Evolutionary conservation across 1,140 invertebrate species (phyloP), one percentile per base, ranked within the genome.

Genomic region (Triops cancriformis): DNA sequence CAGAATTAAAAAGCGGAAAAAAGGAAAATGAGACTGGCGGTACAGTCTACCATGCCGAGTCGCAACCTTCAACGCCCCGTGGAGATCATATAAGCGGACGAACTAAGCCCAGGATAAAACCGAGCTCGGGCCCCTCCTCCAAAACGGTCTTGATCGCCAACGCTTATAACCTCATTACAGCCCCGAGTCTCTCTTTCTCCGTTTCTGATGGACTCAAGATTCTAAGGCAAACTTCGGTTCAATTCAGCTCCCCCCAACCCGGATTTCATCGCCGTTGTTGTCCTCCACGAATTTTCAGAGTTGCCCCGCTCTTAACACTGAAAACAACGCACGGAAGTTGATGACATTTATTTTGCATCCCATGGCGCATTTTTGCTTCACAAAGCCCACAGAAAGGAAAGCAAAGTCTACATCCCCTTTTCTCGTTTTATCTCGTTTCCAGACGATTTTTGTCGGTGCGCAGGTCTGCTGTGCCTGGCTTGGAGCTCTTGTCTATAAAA

Each of bases 51-150:
- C 51, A n/a, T 64, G 51, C 43, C 18, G 14, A 64, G 51, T 64
- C 51, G 23, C 14, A 23, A 2, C 51, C 18, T 64, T 64, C 23
- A 14, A 64, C 51, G 51, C 18, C 51, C 51, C 18, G 51, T 64
- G 51, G 51, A 64, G 51, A 64, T 64, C 51, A 64, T 23, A 64
- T 64, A 64, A 9, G 51, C 51, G 14, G n/a, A 14, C 51, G 2
- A 23, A 23, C 51, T 64, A 64, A 64, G 51, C 51, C 51, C 51
- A 23, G 51, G 51, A 64, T 64, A 64, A n/a, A 64, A 64, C 51
- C 31, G 10, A 64, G 51, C 51, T 64, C 51, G 23, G 18, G 51
- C 51, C 51, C 23, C 18, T 23, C 51, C 51, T 23, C 51, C 23
- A 18, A 18, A 64, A 64, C 3, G 51, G 51, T 23, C 51, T 64